Percentiles rank a stretch among this genome's conserved stretches.
Conservation (phyloP, 2,797 vertebrate species). For the Poecile montanus region DNA sequence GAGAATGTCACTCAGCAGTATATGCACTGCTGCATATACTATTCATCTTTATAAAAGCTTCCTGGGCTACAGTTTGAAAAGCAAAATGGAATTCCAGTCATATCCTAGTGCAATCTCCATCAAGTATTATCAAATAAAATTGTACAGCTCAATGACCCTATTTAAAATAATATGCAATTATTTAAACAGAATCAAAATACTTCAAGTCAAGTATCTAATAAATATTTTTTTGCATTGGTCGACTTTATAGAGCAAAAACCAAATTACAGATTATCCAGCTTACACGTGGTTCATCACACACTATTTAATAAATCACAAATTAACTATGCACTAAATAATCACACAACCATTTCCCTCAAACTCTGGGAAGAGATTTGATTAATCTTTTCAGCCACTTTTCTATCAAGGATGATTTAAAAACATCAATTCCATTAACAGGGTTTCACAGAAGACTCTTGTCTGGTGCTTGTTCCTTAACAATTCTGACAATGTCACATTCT, state of each 20-base stretch:
- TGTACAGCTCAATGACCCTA: neutral
- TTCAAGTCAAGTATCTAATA: neutral
- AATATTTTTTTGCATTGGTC: neutral
- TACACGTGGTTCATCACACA: neutral
- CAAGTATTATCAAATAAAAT: neutral
- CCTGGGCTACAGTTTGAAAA: neutral
- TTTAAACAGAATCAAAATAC: neutral
- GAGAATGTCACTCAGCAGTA: neutral
- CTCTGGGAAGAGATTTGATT: neutral
- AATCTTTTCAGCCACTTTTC: neutral
- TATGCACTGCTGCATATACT: neutral
- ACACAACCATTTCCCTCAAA: neutral
- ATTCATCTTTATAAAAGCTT: neutral
- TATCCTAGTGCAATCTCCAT: neutral
- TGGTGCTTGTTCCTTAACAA: neutral
- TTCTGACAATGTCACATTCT: neutral
- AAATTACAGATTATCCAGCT: neutral
- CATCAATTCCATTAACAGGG: neutral
- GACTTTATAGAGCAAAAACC: neutral
- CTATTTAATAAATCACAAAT: neutral
- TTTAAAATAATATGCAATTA: neutral
- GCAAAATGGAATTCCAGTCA: neutral
- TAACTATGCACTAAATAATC: neutral
- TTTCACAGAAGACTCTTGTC: neutral
- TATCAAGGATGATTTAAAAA: neutral